Base-by-base conservation (phyloP, 2,113 vertebrate species). In the Gymnocephalus cernua region DNA sequence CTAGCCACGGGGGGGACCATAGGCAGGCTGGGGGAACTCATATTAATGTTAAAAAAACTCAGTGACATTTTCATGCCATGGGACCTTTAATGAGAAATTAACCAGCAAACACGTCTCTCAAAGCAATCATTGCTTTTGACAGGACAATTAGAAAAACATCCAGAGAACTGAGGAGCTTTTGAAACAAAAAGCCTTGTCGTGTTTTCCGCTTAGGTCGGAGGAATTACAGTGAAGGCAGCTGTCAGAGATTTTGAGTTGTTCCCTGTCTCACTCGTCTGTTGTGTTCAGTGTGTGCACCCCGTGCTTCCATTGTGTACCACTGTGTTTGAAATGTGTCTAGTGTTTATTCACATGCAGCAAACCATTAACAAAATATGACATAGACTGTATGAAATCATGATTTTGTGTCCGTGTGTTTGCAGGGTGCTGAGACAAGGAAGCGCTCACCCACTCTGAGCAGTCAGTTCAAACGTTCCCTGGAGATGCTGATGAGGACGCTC, bases 401-500 rank as follows among this genome's bases (percentile, higher is more conserved):
- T 41, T 41, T 58, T 47, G 45, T 77, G 71, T 4, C 3, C 79
- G 79, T 88, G 79, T 25, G 16, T 89, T 76, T 85, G 6, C 92
- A 99, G 98, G 98, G 98, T 35, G 96, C 93, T 0, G 98, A 99
- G 95, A 99, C 98, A 1, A 96, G 98, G 94, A 99, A 99, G 86
- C 98, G 98, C 35, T 99, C 98, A 0, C 98, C 98, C 0, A 99
- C 98, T 0, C 96, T 99, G 86, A 99, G 97, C 96, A 99, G 98
- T 91, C 98, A 99, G 95, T 99, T 99, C 94, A 99, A 99, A 92
- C 96, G 98, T 9, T 99, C 98, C 1, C 95, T 99, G 92, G 98
- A 99, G 95, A 95, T 99, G 94, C 88, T 99, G 91, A 99, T 99
- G 98, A 95, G 97, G 83, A 99, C 98, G 0, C 96, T 99, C 69